Evolutionary conservation across 2,888 invertebrate genomes (phyloP), one percentile per base, ranked within the genome.

Genomic region (Ormyrus nitidulus): DNA sequence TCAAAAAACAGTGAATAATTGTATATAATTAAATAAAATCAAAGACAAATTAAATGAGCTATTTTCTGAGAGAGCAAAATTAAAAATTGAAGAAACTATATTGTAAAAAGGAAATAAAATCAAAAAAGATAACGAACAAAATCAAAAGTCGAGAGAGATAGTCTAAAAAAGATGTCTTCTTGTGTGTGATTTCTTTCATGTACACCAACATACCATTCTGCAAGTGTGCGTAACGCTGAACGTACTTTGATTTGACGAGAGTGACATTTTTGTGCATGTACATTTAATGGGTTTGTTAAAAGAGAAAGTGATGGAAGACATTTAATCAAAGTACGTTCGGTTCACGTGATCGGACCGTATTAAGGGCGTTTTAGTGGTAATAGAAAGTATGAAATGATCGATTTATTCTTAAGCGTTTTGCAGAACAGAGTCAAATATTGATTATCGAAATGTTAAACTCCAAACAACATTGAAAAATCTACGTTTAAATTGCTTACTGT

Each of bases 131-230:
- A 71, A 72, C 56, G 70, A 85, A 84, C 84, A 83, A 87, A 84
- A 87, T 4, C 83, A 87, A 88, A 86, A 87, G 87, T 75, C 61
- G 86, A 84, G 85, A 89, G 34, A 34, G 34, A 34, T 34, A 34
- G 87, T 88, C 83, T 86, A 86, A 88, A 85, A 86, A 86, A 85
- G 80, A 85, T 87, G 87, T 90, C 89, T 89, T 90, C 88, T 71
- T 91, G 90, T 91, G 92, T 92, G 91, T 91, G 88, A 91, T 71
- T 77, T 90, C 90, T 91, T 91, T 92, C 91, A 92, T 91, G 92
- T 93, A 93, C 93, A 93, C 93, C 93, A 93, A 93, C 93, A 93
- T 93, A 93, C 93, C 93, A 93, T 93, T 93, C 93, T 93, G 90
- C 89, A 77, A 76, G 78, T 79, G 78, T 89, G 85, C 86, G 86